Percentiles rank a stretch among this genome's conserved stretches.
Evolutionary conservation across 2,797 vertebrate genomes (phyloP).

Genomic region (Darevskia nairensis): DNA sequence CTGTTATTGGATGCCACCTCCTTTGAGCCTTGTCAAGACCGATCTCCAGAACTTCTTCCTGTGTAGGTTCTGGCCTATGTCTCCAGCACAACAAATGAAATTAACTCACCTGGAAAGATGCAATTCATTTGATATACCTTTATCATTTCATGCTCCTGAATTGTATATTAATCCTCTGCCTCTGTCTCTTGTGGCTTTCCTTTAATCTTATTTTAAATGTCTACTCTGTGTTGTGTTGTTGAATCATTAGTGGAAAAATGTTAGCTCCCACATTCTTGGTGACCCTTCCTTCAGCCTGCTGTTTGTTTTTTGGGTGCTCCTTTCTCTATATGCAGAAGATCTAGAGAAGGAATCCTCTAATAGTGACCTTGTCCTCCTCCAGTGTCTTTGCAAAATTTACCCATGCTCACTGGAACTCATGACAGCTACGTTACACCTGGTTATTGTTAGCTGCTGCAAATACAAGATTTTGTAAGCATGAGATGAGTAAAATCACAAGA

Average conservation of each 20-base stretch:
- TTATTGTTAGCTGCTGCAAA: slow-evolving; percentile 5
- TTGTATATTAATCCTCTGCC: background rate
- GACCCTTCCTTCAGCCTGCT: background rate
- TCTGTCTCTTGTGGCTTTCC: background rate
- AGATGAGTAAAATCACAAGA: slow-evolving; percentile 16
- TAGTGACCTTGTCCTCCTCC: background rate
- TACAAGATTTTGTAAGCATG: slow-evolving; percentile 15
- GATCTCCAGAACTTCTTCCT: background rate
- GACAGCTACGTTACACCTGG: background rate
- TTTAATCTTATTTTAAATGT: background rate
- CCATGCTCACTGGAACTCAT: background rate
- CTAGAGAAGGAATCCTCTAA: background rate
- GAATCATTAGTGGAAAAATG: background rate
- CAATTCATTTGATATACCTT: background rate
- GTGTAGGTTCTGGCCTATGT: background rate
- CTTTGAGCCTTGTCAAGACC: background rate
- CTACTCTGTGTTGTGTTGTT: background rate
- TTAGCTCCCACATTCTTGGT: background rate
- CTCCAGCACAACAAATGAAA: background rate
- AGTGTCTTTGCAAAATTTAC: slow-evolving; percentile 6
- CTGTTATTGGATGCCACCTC: no score
- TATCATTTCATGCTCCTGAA: background rate
- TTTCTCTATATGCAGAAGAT: background rate
- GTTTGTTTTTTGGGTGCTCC: background rate
- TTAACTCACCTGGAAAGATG: background rate